Percentiles rank a stretch among this genome's conserved stretches.
These are phyloP conservation scores for Ameiurus melas DNA, from an alignment of 2,113 vertebrate genomes.

Conservation along the genomic window DNA sequence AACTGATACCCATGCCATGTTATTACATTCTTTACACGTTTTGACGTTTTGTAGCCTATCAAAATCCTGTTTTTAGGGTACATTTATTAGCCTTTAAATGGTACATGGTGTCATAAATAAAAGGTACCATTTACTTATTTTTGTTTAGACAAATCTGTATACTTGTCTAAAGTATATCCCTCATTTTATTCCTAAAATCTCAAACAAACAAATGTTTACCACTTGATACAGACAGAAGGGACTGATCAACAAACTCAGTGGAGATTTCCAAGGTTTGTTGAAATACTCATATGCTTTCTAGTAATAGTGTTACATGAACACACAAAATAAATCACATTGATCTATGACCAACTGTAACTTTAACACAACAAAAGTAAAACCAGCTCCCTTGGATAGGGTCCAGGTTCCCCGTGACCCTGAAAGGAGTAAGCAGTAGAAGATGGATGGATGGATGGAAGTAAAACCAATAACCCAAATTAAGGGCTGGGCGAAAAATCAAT, in stretches of 20 bases:
- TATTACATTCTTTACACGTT: neutral
- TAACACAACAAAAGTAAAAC: neutral
- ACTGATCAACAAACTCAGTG: neutral
- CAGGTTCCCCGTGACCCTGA: too few relatives aligned
- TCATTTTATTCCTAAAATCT: neutral
- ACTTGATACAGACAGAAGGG: neutral
- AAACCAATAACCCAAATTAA: neutral
- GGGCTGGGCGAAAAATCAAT: too few relatives aligned
- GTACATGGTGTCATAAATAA: neutral
- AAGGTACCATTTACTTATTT: neutral
- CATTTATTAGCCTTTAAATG: neutral
- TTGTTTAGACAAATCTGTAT: neutral
- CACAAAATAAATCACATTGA: neutral
- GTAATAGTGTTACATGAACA: neutral
- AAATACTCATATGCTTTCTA: neutral
- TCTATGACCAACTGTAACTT: neutral
- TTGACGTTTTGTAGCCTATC: neutral
- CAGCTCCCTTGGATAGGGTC: neutral
- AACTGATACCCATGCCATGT: neutral
- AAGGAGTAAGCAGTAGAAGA: too few relatives aligned
- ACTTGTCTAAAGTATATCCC: neutral
- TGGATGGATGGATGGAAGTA: neutral
- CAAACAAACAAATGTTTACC: neutral
- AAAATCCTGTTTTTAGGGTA: neutral
- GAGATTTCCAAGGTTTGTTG: neutral